These are phyloP conservation scores for Forbesichthys agassizii DNA, from an alignment of 2,113 vertebrate genomes.

Conservation along the genomic window DNA sequence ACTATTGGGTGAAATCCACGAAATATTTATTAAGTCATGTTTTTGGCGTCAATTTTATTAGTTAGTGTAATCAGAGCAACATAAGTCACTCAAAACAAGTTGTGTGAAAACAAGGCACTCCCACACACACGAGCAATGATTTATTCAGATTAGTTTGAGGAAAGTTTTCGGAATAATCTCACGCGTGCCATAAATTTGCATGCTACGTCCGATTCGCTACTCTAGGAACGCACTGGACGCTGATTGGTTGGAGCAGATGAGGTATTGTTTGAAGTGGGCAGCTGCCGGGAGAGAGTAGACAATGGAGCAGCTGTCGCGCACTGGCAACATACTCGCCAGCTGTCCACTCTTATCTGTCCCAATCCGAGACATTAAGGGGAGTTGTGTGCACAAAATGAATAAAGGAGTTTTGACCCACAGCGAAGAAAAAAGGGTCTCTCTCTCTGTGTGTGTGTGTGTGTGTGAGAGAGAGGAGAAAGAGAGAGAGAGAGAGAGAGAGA, in stretches of 20 bases:
- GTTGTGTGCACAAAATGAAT: conserved; percentile 86
- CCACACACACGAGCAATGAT: conserved; percentile 71
- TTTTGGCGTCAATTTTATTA: background rate
- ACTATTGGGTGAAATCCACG: background rate
- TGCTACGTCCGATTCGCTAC: conserved; percentile 80
- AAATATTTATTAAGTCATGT: no score
- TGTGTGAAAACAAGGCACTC: conserved; percentile 75
- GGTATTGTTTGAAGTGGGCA: conserved; percentile 93
- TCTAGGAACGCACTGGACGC: conserved; percentile 64
- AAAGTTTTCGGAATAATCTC: conserved; percentile 90
- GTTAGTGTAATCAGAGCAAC: conserved; percentile 14
- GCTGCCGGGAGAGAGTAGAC: conserved; percentile 91
- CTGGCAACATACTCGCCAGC: conserved; percentile 98
- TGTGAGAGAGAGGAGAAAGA: conserved; percentile 26
- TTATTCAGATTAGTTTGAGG: conserved; percentile 83
- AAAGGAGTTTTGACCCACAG: conserved; percentile 96
- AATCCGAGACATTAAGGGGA: conserved; percentile 93
- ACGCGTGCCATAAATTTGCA: conserved; percentile 96
- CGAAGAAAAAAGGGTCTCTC: conserved; percentile 81
- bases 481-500: conserved; percentile 27
- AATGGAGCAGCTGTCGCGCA: conserved; percentile 99
- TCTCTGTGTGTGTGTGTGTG: conserved; percentile 44
- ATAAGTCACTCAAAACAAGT: conserved; percentile 66
- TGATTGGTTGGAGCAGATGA: conserved; percentile 83
- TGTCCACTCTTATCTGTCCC: conserved; percentile 99